A percentile compares a stretch with the other conserved stretches of the same genome.
phyloP scores from a whole-genome alignment of 2,113 vertebrate genomes.

The Dromaius novaehollandiae region DNA sequence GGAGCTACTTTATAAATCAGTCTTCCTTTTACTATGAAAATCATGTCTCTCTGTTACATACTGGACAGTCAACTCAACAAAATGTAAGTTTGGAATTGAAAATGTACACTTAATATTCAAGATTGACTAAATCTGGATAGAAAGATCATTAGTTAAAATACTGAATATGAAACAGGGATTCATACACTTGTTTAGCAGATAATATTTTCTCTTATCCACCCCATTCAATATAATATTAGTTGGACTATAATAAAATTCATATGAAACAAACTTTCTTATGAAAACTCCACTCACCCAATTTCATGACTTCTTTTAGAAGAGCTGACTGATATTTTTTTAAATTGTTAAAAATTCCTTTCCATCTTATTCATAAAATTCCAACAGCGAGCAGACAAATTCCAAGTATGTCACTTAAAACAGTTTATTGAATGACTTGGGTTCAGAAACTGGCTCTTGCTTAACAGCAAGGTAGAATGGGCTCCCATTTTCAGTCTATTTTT shows the following conservation, averaged over 20 bases:
- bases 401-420: not conserved
- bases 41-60: not conserved
- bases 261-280: not conserved
- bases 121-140: not conserved
- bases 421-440: not conserved
- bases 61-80: slow-evolving; percentile 39
- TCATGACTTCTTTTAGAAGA: slow-evolving; percentile 24
- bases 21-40: slow-evolving; percentile 48
- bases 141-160: not conserved
- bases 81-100: slow-evolving; percentile 26
- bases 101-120: not conserved
- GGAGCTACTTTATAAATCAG: slow-evolving; percentile 20
- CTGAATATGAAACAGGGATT: not conserved
- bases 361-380: not conserved
- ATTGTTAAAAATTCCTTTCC: slow-evolving; percentile 7
- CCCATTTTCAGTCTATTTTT: not conserved
- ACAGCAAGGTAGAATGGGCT: not conserved
- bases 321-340: slow-evolving; percentile 25
- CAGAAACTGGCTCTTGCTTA: not conserved
- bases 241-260: not conserved
- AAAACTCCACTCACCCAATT: slow-evolving; percentile 32
- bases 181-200: not conserved
- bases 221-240: not conserved
- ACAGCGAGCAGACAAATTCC: not conserved
- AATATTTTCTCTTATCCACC: slow-evolving; percentile 1